phyloP scores from a whole-genome alignment of 2,797 vertebrate species.

The Babyrousa celebensis region DNA sequence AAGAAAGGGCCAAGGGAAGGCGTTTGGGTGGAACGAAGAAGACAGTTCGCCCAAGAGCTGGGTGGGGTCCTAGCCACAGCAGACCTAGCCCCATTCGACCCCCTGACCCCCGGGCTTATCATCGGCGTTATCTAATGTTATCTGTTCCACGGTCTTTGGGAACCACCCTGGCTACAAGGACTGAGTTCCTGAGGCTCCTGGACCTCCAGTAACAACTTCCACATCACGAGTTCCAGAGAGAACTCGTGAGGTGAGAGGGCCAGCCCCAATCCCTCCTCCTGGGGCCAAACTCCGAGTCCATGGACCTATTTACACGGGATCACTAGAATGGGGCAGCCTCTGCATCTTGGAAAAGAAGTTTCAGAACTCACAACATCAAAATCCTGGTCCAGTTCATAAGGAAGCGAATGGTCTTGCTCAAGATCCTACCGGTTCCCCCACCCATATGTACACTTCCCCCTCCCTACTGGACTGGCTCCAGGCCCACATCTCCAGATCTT shows the following conservation, averaged over 20 bases:
- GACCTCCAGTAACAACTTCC: conserved; percentile 89
- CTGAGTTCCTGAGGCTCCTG: conserved; percentile 89
- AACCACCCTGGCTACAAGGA: conserved; percentile 92
- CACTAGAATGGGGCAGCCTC: neutral
- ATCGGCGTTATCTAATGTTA: conserved; percentile 91
- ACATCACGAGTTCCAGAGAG: conserved; percentile 87
- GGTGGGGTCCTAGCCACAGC: neutral
- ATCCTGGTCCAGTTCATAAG: neutral
- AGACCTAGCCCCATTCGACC: conserved; percentile 89
- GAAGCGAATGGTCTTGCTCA: neutral
- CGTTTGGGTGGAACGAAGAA: neutral
- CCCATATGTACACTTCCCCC: conserved; percentile 91
- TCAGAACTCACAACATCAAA: neutral
- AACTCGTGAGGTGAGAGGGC: conserved; percentile 89
- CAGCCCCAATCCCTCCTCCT: neutral
- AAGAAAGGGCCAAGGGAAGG: neutral
- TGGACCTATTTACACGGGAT: neutral
- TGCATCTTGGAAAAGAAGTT: neutral
- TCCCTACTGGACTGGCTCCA: conserved; percentile 88
- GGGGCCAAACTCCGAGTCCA: neutral
- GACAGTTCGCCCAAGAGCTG: neutral
- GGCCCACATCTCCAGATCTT: conserved; percentile 92
- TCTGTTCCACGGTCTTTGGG: conserved; percentile 91
- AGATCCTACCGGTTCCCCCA: neutral
- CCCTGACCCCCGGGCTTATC: conserved; percentile 75